Evolutionary conservation across 2,888 invertebrate genomes (phyloP).

Genomic region (Gortyna flavago): DNA sequence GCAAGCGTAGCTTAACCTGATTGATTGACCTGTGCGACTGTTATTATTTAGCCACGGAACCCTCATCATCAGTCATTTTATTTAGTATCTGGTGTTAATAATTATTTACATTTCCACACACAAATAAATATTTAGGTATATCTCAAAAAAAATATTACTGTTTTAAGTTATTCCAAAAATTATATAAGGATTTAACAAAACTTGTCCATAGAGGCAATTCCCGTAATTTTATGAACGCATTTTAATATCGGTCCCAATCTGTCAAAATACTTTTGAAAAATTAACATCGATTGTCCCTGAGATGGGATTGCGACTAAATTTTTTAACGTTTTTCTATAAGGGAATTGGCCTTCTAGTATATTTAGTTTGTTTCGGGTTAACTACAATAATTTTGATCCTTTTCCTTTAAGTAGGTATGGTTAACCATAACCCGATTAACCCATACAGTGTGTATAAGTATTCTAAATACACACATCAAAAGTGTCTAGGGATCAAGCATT

Average conservation of each 20-base stretch:
- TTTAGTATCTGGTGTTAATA: no score
- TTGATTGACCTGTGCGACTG: no score
- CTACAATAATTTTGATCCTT: neutral
- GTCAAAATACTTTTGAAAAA: no score
- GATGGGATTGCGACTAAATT: neutral
- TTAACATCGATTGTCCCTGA: neutral
- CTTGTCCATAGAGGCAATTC: neutral
- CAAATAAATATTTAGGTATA: no score
- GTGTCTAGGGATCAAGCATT: no score
- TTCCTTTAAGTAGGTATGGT: neutral
- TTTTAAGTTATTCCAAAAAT: no score
- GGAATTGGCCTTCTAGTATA: neutral
- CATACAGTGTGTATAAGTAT: no score
- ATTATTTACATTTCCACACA: no score
- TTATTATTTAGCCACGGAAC: no score
- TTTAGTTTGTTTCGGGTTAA: neutral
- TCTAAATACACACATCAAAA: no score
- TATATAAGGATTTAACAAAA: neutral
- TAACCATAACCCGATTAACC: neutral
- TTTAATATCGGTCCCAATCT: neutral
- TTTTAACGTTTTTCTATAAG: neutral
- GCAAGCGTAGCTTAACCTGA: no score
- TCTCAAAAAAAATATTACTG: neutral
- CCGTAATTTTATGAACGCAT: neutral
- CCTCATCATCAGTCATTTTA: no score